A percentile compares a stretch with the other conserved stretches of the same genome.
phyloP scores from a whole-genome alignment of 2,113 vertebrate genomes.

The mouse (Mus musculus) region DNA sequence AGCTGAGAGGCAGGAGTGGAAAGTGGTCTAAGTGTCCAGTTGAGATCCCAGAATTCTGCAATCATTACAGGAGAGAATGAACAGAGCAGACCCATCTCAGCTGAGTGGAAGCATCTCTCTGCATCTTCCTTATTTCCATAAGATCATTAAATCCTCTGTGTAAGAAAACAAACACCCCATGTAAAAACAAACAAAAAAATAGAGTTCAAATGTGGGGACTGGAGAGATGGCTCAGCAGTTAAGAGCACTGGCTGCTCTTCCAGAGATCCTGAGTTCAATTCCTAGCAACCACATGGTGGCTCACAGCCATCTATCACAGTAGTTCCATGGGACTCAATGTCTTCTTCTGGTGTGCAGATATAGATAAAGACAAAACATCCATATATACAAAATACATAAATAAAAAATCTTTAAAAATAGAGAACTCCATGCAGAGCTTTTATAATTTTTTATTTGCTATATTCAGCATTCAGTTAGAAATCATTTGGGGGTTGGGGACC shows the following conservation, averaged over 20 bases:
- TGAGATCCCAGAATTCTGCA: neutral
- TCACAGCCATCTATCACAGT: neutral
- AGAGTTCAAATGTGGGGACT: neutral
- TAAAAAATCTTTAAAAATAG: neutral
- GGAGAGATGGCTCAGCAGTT: neutral
- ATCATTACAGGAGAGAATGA: neutral
- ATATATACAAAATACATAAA: neutral
- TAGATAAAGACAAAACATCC: neutral
- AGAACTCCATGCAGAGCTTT: neutral
- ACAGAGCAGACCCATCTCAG: neutral
- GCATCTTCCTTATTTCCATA: neutral
- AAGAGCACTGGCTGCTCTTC: neutral
- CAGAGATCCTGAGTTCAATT: neutral
- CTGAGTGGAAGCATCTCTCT: neutral
- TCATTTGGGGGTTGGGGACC: neutral
- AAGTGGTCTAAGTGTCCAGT: neutral
- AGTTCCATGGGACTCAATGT: neutral
- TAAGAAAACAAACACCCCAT: neutral
- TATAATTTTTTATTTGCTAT: neutral
- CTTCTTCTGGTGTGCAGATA: neutral
- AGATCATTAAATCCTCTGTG: neutral
- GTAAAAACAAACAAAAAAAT: neutral
- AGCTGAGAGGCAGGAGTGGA: neutral
- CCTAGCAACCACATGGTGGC: neutral
- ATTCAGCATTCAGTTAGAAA: neutral